Percentiles rank a stretch among this genome's conserved stretches.
These are phyloP conservation scores for Lasioglossum baleicum DNA, from an alignment of 1,140 invertebrate species.

Conservation along the genomic window DNA sequence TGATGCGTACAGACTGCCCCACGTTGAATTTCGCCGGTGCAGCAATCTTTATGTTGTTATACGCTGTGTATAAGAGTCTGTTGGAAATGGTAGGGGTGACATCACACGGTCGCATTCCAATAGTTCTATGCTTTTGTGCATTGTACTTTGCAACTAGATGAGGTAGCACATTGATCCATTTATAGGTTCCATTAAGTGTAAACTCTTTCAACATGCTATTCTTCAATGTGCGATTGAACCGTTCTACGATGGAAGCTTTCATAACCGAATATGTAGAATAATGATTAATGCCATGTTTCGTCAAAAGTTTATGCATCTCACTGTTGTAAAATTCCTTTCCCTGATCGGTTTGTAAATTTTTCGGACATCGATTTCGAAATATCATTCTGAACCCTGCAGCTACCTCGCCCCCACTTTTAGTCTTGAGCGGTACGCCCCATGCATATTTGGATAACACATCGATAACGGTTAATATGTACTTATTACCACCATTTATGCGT, in stretches of 20 bases:
- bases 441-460: no score
- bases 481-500: no score
- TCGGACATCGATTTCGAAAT: background rate
- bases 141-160: background rate
- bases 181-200: background rate
- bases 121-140: constrained; percentile 44
- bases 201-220: background rate
- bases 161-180: background rate
- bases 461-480: no score
- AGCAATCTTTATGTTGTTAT: constrained; percentile 50
- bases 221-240: background rate
- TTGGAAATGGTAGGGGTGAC: constrained; percentile 53
- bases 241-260: background rate
- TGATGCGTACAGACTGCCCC: constrained; percentile 71
- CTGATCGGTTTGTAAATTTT: background rate
- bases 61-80: constrained; percentile 49
- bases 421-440: no score
- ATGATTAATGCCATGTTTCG: background rate
- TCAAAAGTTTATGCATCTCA: background rate
- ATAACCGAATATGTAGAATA: background rate
- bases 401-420: no score
- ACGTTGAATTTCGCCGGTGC: constrained; percentile 53
- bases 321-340: background rate
- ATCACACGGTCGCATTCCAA: constrained; percentile 66
- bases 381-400: no score